These are phyloP conservation scores for Rhombomys opimus DNA, from an alignment of 2,113 vertebrate genomes.

Conservation along the genomic window DNA sequence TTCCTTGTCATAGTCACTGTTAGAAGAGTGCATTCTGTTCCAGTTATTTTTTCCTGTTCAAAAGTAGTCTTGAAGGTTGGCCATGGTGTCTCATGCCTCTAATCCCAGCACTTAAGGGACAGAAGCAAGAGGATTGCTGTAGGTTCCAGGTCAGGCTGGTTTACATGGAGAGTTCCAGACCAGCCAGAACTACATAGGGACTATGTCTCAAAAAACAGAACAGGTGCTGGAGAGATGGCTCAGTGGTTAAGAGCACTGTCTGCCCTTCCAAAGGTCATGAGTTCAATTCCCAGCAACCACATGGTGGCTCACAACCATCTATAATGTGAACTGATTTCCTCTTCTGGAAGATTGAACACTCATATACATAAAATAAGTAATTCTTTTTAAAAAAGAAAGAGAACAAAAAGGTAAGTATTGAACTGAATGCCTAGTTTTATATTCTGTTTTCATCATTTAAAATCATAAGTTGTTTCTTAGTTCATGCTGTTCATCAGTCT, in stretches of 20 bases:
- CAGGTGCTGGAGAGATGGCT: neutral
- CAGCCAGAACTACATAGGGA: neutral
- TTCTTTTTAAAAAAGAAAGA: neutral
- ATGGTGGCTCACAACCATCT: neutral
- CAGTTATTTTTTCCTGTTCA: neutral
- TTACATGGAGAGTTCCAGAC: neutral
- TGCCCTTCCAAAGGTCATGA: too few relatives aligned
- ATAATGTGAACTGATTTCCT: too few relatives aligned
- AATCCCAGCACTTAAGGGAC: neutral
- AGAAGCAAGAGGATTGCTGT: neutral
- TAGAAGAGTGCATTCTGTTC: neutral
- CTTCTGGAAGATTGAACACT: too few relatives aligned
- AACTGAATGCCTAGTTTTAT: neutral
- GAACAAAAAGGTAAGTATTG: neutral
- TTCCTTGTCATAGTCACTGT: too few relatives aligned
- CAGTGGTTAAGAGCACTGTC: too few relatives aligned
- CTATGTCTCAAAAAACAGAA: neutral
- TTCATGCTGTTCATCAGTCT: fast-evolving
- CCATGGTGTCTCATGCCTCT: neutral
- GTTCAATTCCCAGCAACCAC: too few relatives aligned
- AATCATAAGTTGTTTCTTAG: neutral
- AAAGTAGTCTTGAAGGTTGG: neutral
- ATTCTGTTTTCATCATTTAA: neutral
- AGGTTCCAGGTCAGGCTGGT: neutral
- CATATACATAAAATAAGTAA: too few relatives aligned